These are phyloP conservation scores for Agriotes lineatus DNA, from an alignment of 2,888 invertebrate genomes.

Conservation along the genomic window DNA sequence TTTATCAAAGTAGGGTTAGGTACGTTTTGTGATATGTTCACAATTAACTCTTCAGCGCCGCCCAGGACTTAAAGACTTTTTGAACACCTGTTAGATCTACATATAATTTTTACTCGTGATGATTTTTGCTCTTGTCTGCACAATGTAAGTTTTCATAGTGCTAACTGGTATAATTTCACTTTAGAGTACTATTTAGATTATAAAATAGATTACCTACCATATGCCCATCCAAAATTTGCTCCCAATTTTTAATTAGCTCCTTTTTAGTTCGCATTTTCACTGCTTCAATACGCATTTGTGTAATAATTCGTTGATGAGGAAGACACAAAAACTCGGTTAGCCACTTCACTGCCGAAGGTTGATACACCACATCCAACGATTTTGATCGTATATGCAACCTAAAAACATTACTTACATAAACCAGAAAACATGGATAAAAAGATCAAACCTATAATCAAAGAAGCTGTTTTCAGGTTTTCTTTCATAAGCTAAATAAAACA, in stretches of 20 bases:
- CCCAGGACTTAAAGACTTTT: too few relatives aligned
- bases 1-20: too few relatives aligned
- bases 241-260: constrained; percentile 83
- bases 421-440: too few relatives aligned
- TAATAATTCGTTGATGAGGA: constrained; percentile 70
- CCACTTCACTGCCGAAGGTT: constrained; percentile 76
- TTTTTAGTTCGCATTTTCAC: constrained; percentile 79
- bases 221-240: constrained; percentile 77
- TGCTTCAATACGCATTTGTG: constrained; percentile 68
- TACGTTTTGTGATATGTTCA: too few relatives aligned
- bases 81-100: too few relatives aligned
- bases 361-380: constrained; percentile 91
- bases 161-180: too few relatives aligned
- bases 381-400: constrained; percentile 84
- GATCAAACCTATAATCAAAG: constrained; percentile 77
- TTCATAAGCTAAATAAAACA: constrained; percentile 89
- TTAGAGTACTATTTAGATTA: too few relatives aligned
- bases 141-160: too few relatives aligned
- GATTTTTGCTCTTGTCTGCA: too few relatives aligned
- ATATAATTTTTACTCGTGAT: too few relatives aligned
- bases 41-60: too few relatives aligned
- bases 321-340: constrained; percentile 79
- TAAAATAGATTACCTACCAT: constrained; percentile 68
- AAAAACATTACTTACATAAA: too few relatives aligned
- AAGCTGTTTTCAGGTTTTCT: constrained; percentile 78